Percentiles rank a stretch among this genome's conserved stretches.
Conservation (phyloP, 2,888 invertebrate genomes). For the Tachina fera region DNA sequence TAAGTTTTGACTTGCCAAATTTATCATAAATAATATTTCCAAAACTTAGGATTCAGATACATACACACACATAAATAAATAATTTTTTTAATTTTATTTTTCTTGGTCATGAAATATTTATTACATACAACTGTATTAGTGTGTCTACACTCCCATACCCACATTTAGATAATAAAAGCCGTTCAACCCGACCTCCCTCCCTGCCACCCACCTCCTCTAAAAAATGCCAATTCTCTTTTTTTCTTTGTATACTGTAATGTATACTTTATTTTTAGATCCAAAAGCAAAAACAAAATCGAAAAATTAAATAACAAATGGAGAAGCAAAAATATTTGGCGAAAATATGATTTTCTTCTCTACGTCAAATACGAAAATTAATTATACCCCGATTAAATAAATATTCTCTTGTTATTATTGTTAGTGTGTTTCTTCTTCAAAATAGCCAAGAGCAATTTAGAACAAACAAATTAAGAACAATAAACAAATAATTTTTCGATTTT, state of each 20-base stretch:
- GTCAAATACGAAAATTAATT: slow-evolving; percentile 65
- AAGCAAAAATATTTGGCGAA: slow-evolving; percentile 54
- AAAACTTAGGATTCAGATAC: no score
- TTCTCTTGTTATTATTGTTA: slow-evolving; percentile 41
- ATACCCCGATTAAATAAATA: slow-evolving; percentile 65
- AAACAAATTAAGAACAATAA: slow-evolving; percentile 58
- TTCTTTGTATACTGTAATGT: slow-evolving; percentile 63
- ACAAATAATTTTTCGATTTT: slow-evolving; percentile 45
- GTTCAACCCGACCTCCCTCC: neutral
- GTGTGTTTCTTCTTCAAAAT: slow-evolving; percentile 26
- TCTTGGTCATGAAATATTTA: slow-evolving; percentile 1
- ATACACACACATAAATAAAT: no score
- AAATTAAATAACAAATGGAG: slow-evolving; percentile 56
- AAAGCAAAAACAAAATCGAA: slow-evolving; percentile 27
- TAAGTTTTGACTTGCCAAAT: no score
- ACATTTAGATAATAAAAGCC: neutral
- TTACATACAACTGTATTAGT: neutral
- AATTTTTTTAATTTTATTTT: neutral
- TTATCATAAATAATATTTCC: no score
- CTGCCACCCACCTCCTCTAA: neutral
- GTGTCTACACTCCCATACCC: neutral
- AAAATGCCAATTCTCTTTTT: slow-evolving; percentile 38
- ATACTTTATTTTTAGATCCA: slow-evolving; percentile 70
- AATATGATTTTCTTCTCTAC: slow-evolving; percentile 44
- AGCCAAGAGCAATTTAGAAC: slow-evolving; percentile 36